Base-by-base conservation (phyloP, 2,797 vertebrate genomes). In the Hydrolagus colliei region DNA sequence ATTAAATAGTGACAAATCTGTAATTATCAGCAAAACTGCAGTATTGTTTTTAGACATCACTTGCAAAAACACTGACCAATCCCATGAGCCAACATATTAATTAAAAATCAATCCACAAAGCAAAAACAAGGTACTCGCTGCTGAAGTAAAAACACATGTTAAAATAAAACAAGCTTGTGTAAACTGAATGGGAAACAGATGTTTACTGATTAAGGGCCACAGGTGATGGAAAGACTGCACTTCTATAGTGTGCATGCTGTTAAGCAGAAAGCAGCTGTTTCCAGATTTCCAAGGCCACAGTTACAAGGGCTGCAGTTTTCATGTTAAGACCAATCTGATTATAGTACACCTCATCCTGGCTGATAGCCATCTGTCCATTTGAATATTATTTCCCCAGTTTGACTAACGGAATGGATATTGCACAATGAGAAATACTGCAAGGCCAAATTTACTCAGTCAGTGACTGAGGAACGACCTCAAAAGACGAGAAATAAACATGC, bases 221-320 rank as follows among this genome's bases (percentile, higher is more conserved):
- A 90, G 90, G 91, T 90, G 91, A 86, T 0, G 88, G 86, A 4
- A 20, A 20, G 87, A 86, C 32, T 8, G 86, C 11, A 63, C 62
- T 67, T 82, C 27, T 67, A 82, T 67, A 82, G 61, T 67, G 76
- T 78, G 0, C 20, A 0, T 4, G 72, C 85, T 86, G 20, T 72
- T 1, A 73, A 27, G 0, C 87, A 88, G 90, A 89, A 89, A 77
- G 85, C 91, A 91, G 92, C 91, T 91, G 90, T 87, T 13, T 52
- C 4, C 0, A 71, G 0, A 1, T 5, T 88, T 86, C 73, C 1
- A 35, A 78, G 87, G 86, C 87, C 8, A 72, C 73, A 61, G 86
- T 86, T 59, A 0, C 35, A 65, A 67, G 32, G 62, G 78, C 63
- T 82, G 63, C 78, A 67, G 67, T 82, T 52, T 82, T 82, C 78